Base-by-base conservation (phyloP, 2,888 invertebrate species). In the Coleophora flavipennella region DNA sequence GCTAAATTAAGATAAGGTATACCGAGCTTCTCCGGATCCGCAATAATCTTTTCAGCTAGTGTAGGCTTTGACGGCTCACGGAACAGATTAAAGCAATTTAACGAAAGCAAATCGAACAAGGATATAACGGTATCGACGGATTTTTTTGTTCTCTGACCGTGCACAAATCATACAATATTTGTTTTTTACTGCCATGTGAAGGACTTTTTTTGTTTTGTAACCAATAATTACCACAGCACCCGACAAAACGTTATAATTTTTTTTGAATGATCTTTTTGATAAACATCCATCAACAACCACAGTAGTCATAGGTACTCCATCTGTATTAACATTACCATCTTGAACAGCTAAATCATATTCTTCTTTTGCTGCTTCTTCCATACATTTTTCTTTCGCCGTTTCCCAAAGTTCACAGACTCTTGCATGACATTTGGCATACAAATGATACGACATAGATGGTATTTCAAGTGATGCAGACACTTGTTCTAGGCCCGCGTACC, bases 241-340 rank as follows among this genome's bases (percentile, higher is more conserved):
- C 9, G 40, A 38, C 4, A 36, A 11, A 10, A 40, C 34, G 1
- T 35, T 33, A 11, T 42, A 44, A 35, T 40, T 46, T 28, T 13
- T 40, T 33, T 42, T 40, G 28, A 39, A 44, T 1, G 36, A 35
- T 31, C 46, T 31, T 31, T 44, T 44, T 8, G 34, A 9, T 39
- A 42, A 46, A 33, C 43, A 43, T 11, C 39, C 48, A 42, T 49
- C 49, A 20, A 35, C 44, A n/a, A 41, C 38, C 3, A 40, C 41
- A 3, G 32, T 32, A 12, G 40, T 40, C 35, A 44, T 42, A 12
- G 42, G 40, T 35, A 38, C 36, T 35, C 46, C 46, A 36, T 47
- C 20, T 29, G n/a, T 4, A 35, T 46, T 35, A 9, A 44, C 44
- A 6, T 44, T 36, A 13, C 46, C 42, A 25, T 42, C 39, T 13